phyloP scores from a whole-genome alignment of 2,888 invertebrate genomes.

The Axea sp. region DNA sequence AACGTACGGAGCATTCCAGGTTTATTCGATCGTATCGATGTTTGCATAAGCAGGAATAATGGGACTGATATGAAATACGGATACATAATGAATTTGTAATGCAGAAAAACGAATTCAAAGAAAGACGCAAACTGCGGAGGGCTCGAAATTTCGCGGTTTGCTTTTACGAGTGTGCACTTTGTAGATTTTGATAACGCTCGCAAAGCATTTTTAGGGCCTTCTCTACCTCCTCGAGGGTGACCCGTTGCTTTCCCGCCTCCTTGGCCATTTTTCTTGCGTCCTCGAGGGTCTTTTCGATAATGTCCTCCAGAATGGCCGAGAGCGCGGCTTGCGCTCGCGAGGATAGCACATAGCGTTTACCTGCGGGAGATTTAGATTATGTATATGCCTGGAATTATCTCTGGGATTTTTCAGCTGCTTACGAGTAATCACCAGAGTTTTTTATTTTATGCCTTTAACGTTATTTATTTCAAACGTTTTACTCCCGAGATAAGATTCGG shows the following conservation, averaged over 20 bases:
- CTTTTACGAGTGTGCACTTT: conserved; percentile 28
- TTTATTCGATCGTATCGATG: conserved; percentile 38
- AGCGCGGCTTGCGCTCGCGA: conserved; percentile 71
- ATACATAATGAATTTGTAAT: conserved; percentile 40
- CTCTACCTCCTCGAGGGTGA: conserved; percentile 73
- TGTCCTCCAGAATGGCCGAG: conserved; percentile 73
- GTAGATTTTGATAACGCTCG: conserved; percentile 63
- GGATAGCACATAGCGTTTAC: conserved; percentile 70
- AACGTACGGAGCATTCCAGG: too few relatives aligned
- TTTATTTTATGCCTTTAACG: conserved; percentile 16
- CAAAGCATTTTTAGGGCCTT: conserved; percentile 73
- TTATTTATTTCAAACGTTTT: conserved; percentile 7
- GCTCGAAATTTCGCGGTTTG: background rate
- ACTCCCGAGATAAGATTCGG: background rate
- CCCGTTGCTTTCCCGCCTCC: conserved; percentile 70
- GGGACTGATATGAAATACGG: conserved; percentile 28
- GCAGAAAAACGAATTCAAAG: background rate
- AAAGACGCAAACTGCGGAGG: too few relatives aligned
- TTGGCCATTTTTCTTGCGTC: conserved; percentile 74
- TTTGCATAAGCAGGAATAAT: conserved; percentile 30
- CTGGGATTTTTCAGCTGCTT: conserved; percentile 38
- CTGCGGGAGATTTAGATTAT: conserved; percentile 65
- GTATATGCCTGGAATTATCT: conserved; percentile 48
- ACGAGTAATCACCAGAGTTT: conserved; percentile 11
- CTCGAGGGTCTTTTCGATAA: conserved; percentile 75